These are phyloP conservation scores for Eurois occulta DNA, from an alignment of 2,888 invertebrate genomes.

Conservation along the genomic window DNA sequence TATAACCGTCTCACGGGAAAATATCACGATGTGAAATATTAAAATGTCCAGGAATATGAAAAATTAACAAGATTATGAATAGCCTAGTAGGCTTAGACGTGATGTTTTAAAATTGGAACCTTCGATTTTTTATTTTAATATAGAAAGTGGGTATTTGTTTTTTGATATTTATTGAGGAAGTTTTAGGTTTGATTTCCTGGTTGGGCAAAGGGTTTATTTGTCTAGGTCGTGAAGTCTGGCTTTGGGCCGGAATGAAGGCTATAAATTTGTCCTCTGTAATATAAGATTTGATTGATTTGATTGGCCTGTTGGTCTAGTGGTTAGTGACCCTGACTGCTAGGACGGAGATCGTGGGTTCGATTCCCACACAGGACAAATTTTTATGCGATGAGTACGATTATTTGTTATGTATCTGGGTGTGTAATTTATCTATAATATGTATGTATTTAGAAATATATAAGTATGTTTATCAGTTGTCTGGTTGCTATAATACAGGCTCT, in stretches of 20 bases:
- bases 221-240: neutral
- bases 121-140: neutral
- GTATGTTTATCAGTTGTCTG: too few species aligned
- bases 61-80: conserved; percentile 31
- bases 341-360: too few species aligned
- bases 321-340: too few species aligned
- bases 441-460: too few species aligned
- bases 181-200: neutral
- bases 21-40: conserved; percentile 31
- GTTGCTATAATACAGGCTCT: too few species aligned
- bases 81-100: neutral
- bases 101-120: conserved; percentile 31
- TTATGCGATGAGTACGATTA: too few species aligned
- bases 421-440: too few species aligned
- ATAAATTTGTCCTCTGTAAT: neutral
- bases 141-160: neutral
- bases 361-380: too few species aligned
- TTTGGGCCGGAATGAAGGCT: neutral
- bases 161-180: neutral
- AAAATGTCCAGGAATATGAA: conserved; percentile 43
- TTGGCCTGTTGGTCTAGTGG: too few species aligned
- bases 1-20: conserved; percentile 36
- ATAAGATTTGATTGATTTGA: too few species aligned
- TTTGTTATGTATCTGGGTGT: too few species aligned
- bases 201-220: neutral